Base-by-base conservation (phyloP, 2,888 invertebrate genomes). In the Lepidonotus clava region DNA sequence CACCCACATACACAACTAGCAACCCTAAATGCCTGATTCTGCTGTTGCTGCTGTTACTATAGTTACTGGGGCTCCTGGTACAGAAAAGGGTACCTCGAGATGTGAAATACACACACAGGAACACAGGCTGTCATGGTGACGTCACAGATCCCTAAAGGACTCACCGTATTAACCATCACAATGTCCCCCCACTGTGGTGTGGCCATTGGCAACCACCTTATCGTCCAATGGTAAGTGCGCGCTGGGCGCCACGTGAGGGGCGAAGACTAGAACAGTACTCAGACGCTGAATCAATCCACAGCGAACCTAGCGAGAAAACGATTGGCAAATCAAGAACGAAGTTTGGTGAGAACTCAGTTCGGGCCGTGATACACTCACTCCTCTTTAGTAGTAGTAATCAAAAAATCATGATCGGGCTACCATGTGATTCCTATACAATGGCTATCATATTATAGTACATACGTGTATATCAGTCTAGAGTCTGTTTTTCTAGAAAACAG, bases 251-350 rank as follows among this genome's bases (percentile, higher is more conserved):
- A 34, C 34, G 6, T 32, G 32, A 38, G 71, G 71, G n/a, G 71
- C 38, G 71, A 71, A 71, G 36, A 71, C n/a, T n/a, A n/a, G n/a
- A n/a, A n/a, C n/a, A n/a, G n/a, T n/a, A n/a, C n/a, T n/a, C 38
- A 71, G 38, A 38, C n/a, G 71, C 71, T 71, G 71, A 8, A 34
- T 36, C 18, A 38, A 71, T 6, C 4, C 8, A 1, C 71, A 71
- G 38, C 71, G n/a, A 71, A 71, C 71, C 71, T 71, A 71, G 71
- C 14, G 34, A 38, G 71, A 36, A n/a, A 71, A 71, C n/a, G n/a
- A 71, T 71, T 71, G 71, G 36, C 38, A 71, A 71, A 71, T 71
- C 38, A 38, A 71, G 71, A 71, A 71, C 71, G 21, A 38, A 71
- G 34, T 71, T 34, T 71, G n/a, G 36, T 71, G 71, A 36, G 71